Base-by-base conservation (phyloP, 2,113 vertebrate genomes). In the Psophia crepitans region DNA sequence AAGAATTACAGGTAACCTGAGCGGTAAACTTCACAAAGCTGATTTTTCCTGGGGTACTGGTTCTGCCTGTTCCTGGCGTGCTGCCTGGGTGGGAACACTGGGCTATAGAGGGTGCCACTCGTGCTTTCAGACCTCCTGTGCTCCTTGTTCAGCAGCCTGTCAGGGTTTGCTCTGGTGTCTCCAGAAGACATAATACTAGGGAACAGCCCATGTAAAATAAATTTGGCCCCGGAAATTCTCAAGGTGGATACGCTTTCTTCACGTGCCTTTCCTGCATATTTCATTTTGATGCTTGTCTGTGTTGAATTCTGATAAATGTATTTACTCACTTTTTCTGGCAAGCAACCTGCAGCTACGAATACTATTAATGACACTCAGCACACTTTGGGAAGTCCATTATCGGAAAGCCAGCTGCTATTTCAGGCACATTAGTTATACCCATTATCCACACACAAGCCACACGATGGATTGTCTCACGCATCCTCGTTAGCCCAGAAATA, bases 341-440 rank as follows among this genome's bases (percentile, higher is more conserved):
- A 91, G 73, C 1, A 4, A 82, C 89, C 84, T 91, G 81, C 86
- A 89, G 91, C 71, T 64, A 64, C 84, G 91, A 96, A 95, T 92
- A 84, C 86, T 91, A 41, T 87, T 96, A 96, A 95, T 93, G 93
- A 96, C 77, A 82, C 68, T 77, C 64, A 48, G 69, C 4, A 5
- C 86, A 78, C 89, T 92, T 95, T 78, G 64, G 84, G 89, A 97
- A 94, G 93, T 60, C 80, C 89, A 87, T 96, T 94, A 96, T 82
- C 12, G 1, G 69, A 71, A 89, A 96, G 84, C 64, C 93, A 95
- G 84, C 77, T 91, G 91, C 81, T 91, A 53, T 97, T 96, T 79
- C 87, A 93, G 81, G 77, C 65, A 75, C 77, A 89, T 94, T 92
- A 96, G 91, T 96, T 94, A 74, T 35, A 78, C 6, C 60, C 94